Evolutionary conservation across 1,140 invertebrate species (phyloP), one percentile per base, ranked within the genome.

Genomic region (Zeugodacus cucurbitae): DNA sequence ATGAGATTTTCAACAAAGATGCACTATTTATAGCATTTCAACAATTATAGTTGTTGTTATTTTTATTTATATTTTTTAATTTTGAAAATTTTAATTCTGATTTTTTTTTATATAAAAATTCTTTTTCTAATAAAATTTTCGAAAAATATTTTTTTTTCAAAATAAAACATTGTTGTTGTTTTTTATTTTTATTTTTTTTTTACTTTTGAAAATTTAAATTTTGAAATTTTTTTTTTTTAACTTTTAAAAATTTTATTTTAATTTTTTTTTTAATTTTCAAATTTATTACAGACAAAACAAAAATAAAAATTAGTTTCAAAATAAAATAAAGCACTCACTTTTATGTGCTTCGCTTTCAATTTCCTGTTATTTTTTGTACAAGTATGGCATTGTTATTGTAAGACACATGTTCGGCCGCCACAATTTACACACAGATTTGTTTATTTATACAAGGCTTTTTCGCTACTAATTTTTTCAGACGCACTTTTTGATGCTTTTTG

Each of bases 341-440:
- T 37, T 7, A 22, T 5, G 14, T 34, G 0, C n/a, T 41, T 74
- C 5, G 22, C 17, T 74, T 32, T 37, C 41, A 74, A 37, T 74
- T 74, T 74, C 67, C 34, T 74, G 67, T 34, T 37, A 74, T 41
- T 74, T 8, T 67, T 34, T 26, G 14, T 32, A 67, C 34, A 32
- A 74, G 20, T 54, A 54, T 54, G 17, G 48, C 67, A 37, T 74
- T 74, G 67, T 74, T 74, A 37, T 74, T 74, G 32, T 74, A 74
- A 22, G 67, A 74, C 67, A 37, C 67, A 41, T 74, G 67, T 41
- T 74, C 41, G 20, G 41, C 74, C 74, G 41, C 74, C 41, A 54
- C 74, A 82, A 44, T n/a, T n/a, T 48, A 48, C 41, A n/a, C 67
- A 82, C 74, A 82, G 74, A 82, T 82, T 82, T 82, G 74, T 82